Evolutionary conservation across 1,140 invertebrate genomes (phyloP).

Genomic region (Hylaeus anthracinus): DNA sequence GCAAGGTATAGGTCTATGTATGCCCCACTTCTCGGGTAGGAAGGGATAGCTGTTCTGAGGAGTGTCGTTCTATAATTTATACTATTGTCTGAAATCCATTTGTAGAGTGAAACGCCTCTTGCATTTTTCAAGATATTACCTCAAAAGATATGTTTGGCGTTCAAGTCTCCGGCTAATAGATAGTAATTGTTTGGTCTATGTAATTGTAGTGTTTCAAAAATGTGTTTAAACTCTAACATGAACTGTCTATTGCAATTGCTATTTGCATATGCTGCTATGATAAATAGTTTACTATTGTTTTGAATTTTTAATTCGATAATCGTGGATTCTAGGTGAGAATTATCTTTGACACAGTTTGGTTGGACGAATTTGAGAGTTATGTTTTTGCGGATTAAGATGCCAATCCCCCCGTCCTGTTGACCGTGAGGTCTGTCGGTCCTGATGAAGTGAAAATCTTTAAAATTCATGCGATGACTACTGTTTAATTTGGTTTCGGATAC

Average conservation of each 20-base stretch:
- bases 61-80: too few species aligned
- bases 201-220: constrained; percentile 8
- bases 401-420: constrained; percentile 42
- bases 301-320: constrained; percentile 33
- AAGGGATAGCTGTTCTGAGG: too few species aligned
- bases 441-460: constrained; percentile 35
- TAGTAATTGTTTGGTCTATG: constrained; percentile 24
- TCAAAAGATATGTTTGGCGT: background rate
- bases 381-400: constrained; percentile 44
- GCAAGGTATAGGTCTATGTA: constrained; percentile 29
- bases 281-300: constrained; percentile 17
- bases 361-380: constrained; percentile 29
- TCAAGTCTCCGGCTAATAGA: background rate
- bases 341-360: background rate
- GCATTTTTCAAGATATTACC: too few species aligned
- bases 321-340: constrained; percentile 9
- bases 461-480: constrained; percentile 24
- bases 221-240: background rate
- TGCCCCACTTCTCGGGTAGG: background rate
- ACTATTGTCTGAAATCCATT: too few species aligned
- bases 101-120: too few species aligned
- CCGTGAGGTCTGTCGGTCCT: constrained; percentile 54
- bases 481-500: constrained; percentile 54
- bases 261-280: constrained; percentile 25
- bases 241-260: constrained; percentile 12